phyloP scores from a whole-genome alignment of 2,113 vertebrate genomes.

The Porphyrio hochstetteri region DNA sequence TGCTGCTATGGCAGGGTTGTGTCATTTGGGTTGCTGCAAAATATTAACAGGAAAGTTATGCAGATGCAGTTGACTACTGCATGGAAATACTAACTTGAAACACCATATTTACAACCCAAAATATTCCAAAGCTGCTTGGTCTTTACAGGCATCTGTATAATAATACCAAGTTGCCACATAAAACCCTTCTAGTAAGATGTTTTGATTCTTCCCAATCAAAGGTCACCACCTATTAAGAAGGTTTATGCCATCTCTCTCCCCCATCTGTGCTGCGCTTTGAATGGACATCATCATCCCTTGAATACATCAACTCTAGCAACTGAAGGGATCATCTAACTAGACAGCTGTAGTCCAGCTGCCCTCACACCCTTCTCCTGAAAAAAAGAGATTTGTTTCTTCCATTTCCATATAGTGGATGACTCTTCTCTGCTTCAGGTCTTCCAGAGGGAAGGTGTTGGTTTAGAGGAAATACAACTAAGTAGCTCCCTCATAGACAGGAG shows the following conservation, averaged over 20 bases:
- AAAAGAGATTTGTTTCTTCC: not conserved
- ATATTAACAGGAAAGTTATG: not conserved
- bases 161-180: constrained; percentile 13
- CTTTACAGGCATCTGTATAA: not conserved
- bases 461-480: constrained; percentile 14
- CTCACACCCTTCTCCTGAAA: not conserved
- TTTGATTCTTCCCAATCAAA: constrained; percentile 23
- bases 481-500: constrained; percentile 21
- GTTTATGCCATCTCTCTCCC: not conserved
- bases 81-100: not conserved
- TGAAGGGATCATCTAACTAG: not conserved
- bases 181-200: not conserved
- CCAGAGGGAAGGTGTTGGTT: not conserved
- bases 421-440: not conserved
- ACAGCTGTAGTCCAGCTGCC: not conserved
- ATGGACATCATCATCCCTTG: not conserved
- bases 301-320: not conserved
- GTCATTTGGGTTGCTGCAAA: not conserved
- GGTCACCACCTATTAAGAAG: not conserved
- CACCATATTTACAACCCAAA: not conserved
- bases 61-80: not conserved
- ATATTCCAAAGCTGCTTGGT: not conserved
- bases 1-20: not conserved
- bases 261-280: constrained; percentile 7
- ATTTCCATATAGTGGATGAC: not conserved